phyloP scores from a whole-genome alignment of 2,888 invertebrate species.

The Sesia bembeciformis region DNA sequence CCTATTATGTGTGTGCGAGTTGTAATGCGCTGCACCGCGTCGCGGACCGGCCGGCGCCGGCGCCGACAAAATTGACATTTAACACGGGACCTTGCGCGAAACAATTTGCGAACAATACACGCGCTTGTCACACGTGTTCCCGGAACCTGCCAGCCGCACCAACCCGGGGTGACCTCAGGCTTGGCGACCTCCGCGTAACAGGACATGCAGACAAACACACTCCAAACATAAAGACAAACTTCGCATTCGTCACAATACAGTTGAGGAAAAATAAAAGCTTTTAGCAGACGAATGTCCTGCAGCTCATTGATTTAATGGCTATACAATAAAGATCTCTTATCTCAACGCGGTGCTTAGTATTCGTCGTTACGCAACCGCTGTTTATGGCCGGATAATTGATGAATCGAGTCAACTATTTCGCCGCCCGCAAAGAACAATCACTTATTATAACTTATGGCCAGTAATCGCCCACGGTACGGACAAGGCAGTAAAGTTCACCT shows the following conservation, averaged over 20 bases:
- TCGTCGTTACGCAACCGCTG: constrained; percentile 9
- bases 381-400: constrained; percentile 25
- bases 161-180: constrained; percentile 46
- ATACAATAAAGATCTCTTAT: constrained; percentile 1
- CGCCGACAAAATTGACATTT: constrained; percentile 60
- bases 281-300: background rate
- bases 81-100: constrained; percentile 51
- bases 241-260: background rate
- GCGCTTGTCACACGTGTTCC: constrained; percentile 52
- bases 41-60: constrained; percentile 30
- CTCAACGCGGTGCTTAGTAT: constrained; percentile 1
- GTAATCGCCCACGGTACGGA: constrained; percentile 6
- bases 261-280: background rate
- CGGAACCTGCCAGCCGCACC: constrained; percentile 38
- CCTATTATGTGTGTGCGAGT: background rate
- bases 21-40: background rate
- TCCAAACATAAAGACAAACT: background rate
- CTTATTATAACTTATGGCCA: constrained; percentile 1
- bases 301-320: background rate
- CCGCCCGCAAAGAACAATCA: constrained; percentile 18
- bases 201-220: background rate
- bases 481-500: constrained; percentile 10
- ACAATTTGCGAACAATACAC: constrained; percentile 60
- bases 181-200: constrained; percentile 29
- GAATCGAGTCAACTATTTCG: constrained; percentile 23